These are phyloP conservation scores for Drosophila rubida DNA, from an alignment of 2,888 invertebrate genomes.

Conservation along the genomic window DNA sequence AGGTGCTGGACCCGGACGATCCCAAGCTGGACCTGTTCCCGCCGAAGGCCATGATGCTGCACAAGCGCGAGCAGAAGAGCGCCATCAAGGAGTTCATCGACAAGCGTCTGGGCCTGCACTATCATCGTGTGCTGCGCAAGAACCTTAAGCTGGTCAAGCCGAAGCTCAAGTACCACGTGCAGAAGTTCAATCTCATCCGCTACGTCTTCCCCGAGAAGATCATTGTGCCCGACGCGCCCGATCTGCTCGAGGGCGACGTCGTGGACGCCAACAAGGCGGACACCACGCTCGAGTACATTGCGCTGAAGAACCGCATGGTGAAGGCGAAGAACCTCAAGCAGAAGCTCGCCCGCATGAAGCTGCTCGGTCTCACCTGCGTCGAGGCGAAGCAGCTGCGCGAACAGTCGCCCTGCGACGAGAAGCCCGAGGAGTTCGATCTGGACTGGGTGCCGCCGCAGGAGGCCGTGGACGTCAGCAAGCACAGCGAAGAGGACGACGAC, in stretches of 20 bases:
- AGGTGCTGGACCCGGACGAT: conserved; percentile 73
- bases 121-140: conserved; percentile 74
- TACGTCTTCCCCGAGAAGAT: conserved; percentile 73
- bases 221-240: conserved; percentile 41
- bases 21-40: conserved; percentile 78
- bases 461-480: not conserved
- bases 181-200: conserved; percentile 83
- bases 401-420: conserved; percentile 66
- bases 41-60: conserved; percentile 53
- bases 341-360: conserved; percentile 69
- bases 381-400: conserved; percentile 59
- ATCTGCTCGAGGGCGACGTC: conserved; percentile 37
- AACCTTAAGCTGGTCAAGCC: conserved; percentile 80
- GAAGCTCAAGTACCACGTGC: conserved; percentile 72
- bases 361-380: conserved; percentile 75
- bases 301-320: conserved; percentile 54
- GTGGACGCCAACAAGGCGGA: conserved; percentile 54
- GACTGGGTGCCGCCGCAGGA: conserved; percentile 82
- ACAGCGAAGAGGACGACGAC: not conserved
- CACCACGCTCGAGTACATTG: conserved; percentile 75
- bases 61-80: conserved; percentile 46
- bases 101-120: conserved; percentile 77
- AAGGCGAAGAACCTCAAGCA: conserved; percentile 51
- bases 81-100: conserved; percentile 64
- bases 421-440: conserved; percentile 59